phyloP scores from a whole-genome alignment of 2,797 vertebrate genomes.

The Eospalax fontanierii region DNA sequence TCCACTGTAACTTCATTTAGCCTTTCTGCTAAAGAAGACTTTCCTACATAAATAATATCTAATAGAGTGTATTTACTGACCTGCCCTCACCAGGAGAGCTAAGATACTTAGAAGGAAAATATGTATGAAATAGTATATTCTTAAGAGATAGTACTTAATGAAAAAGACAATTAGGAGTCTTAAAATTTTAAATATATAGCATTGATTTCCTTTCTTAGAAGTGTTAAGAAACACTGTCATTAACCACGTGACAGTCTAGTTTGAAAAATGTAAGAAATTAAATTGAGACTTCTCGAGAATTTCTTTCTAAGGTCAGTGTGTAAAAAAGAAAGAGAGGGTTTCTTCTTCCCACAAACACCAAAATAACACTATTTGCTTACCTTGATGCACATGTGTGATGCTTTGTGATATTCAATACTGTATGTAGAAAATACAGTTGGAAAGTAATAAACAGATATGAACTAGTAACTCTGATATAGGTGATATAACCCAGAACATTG shows the following conservation, averaged over 20 bases:
- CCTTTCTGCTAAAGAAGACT: neutral
- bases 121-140: conserved; percentile 16
- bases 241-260: conserved; percentile 58
- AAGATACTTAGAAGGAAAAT: conserved; percentile 50
- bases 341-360: conserved; percentile 76
- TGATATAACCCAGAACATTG: conserved; percentile 68
- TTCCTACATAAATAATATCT: neutral
- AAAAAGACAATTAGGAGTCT: neutral
- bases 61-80: neutral
- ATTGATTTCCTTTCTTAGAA: conserved; percentile 47
- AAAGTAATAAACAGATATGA: conserved; percentile 74
- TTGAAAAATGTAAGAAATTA: conserved; percentile 82
- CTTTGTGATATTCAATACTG: conserved; percentile 76
- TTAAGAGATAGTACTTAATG: conserved; percentile 29
- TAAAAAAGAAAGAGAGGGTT: conserved; percentile 26
- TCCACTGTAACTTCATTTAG: conserved; percentile 25
- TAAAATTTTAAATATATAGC: conserved; percentile 29
- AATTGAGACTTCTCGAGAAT: conserved; percentile 42
- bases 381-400: conserved; percentile 61
- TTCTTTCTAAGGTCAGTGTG: conserved; percentile 84
- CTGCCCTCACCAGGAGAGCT: neutral
- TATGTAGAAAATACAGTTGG: conserved; percentile 71
- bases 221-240: conserved; percentile 67
- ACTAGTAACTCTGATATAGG: conserved; percentile 32
- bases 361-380: conserved; percentile 81